Percentiles rank a stretch among this genome's conserved stretches.
Conservation (phyloP, 2,888 invertebrate genomes). For the Ectemnius continuus region DNA sequence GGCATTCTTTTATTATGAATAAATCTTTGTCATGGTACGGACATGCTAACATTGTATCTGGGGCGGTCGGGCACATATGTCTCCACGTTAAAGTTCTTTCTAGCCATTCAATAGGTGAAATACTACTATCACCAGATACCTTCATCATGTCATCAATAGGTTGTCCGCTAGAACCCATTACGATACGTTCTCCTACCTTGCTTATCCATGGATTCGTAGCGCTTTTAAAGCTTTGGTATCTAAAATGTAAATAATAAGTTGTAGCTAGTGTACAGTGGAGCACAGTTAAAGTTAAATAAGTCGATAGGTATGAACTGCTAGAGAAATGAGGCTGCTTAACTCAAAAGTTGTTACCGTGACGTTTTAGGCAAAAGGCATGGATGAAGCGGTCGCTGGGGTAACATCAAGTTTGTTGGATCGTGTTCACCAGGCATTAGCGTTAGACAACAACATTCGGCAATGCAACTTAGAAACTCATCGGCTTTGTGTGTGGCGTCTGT, state of each 20-base stretch:
- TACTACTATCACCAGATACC: slow-evolving; percentile 83
- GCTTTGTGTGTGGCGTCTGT: slow-evolving; percentile 58
- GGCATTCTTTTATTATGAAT: slow-evolving; percentile 90
- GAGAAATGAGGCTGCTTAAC: no score
- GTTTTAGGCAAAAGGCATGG: slow-evolving; percentile 80
- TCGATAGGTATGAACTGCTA: no score
- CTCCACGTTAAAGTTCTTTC: slow-evolving; percentile 91
- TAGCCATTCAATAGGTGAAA: slow-evolving; percentile 84
- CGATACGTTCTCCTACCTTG: slow-evolving; percentile 64
- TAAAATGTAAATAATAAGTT: neutral
- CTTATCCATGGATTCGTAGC: slow-evolving; percentile 89
- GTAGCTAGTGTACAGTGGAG: no score
- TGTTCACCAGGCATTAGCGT: slow-evolving; percentile 96
- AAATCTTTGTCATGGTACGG: slow-evolving; percentile 92
- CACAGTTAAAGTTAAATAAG: no score
- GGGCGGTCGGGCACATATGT: slow-evolving; percentile 95
- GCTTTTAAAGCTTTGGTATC: slow-evolving; percentile 83
- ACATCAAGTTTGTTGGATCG: slow-evolving; percentile 92
- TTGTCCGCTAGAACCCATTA: slow-evolving; percentile 86
- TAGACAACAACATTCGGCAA: slow-evolving; percentile 78
- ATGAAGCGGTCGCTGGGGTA: slow-evolving; percentile 97
- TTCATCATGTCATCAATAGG: slow-evolving; percentile 88
- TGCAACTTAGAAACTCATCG: slow-evolving; percentile 65
- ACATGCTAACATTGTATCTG: slow-evolving; percentile 94
- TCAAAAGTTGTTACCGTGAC: slow-evolving; percentile 43